Evolutionary conservation across 2,113 vertebrate genomes (phyloP).

Genomic region (Channa maculata): DNA sequence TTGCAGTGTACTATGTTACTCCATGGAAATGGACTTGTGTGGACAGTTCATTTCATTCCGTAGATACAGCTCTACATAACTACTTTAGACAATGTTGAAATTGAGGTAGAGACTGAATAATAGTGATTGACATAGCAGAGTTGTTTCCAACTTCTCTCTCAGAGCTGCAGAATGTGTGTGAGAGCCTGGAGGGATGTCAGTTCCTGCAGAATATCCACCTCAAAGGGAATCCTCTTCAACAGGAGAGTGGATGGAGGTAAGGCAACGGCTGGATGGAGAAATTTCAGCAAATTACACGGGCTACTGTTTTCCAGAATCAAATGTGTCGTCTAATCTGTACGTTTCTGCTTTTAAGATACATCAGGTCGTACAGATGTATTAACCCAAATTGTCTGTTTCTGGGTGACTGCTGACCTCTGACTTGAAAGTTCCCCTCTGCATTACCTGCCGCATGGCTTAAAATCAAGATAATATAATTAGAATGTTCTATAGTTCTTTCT

Average conservation of each 20-base stretch:
- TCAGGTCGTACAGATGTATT: background rate
- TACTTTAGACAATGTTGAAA: background rate
- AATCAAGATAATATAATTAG: slow-evolving; percentile 22
- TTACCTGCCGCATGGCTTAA: slow-evolving; percentile 3
- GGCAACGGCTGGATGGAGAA: background rate
- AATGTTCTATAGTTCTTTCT: slow-evolving; percentile 27
- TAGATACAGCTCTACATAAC: background rate
- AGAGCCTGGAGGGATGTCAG: slow-evolving; percentile 82
- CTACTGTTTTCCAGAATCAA: background rate
- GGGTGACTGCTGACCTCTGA: background rate
- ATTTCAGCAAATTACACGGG: background rate
- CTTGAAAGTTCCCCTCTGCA: background rate
- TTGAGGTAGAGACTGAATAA: background rate
- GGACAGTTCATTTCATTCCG: slow-evolving; percentile 4
- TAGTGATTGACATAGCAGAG: background rate
- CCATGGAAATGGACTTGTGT: background rate
- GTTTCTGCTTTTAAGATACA: background rate
- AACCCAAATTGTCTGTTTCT: background rate
- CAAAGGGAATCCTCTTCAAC: slow-evolving; percentile 89
- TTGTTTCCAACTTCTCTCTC: slow-evolving; percentile 19
- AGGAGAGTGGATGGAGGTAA: slow-evolving; percentile 91
- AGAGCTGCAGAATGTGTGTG: slow-evolving; percentile 85
- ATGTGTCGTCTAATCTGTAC: background rate
- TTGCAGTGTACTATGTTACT: background rate
- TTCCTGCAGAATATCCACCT: slow-evolving; percentile 85